These are phyloP conservation scores for Microcebus griseorufus DNA, from an alignment of 2,113 vertebrate species.

Conservation along the genomic window DNA sequence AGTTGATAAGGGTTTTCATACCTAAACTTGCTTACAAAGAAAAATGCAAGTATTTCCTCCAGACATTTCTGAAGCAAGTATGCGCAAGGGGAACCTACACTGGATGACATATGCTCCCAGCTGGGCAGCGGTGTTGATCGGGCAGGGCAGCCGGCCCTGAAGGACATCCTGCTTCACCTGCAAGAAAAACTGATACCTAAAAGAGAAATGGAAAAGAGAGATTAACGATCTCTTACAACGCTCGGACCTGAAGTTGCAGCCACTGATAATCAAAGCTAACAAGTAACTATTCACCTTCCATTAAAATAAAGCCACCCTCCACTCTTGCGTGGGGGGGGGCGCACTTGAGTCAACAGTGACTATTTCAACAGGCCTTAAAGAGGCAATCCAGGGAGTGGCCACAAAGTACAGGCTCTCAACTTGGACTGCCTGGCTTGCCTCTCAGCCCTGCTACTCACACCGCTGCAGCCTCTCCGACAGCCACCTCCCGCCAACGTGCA, in stretches of 20 bases:
- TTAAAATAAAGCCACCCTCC: background rate
- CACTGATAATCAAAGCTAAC: background rate
- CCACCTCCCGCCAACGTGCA: background rate
- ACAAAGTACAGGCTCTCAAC: background rate
- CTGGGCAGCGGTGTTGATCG: constrained; percentile 84
- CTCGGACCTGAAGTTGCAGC: background rate
- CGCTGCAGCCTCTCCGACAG: background rate
- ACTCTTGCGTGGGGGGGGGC: background rate
- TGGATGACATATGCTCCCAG: constrained; percentile 91
- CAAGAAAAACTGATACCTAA: constrained; percentile 94
- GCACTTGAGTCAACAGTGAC: background rate
- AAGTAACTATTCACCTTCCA: background rate
- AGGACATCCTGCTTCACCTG: constrained; percentile 94
- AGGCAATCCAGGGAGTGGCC: background rate
- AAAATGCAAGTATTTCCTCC: background rate
- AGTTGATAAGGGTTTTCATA: background rate
- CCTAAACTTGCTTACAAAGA: background rate
- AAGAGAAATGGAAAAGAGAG: constrained; percentile 72
- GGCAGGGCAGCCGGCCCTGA: constrained; percentile 91
- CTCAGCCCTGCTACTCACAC: background rate
- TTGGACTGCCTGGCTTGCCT: no score
- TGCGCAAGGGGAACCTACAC: constrained; percentile 82
- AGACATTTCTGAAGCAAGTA: background rate
- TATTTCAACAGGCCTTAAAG: background rate
- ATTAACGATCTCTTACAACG: background rate